Percentiles rank a stretch among this genome's conserved stretches.
phyloP scores from a whole-genome alignment of 2,113 vertebrate species.

The Phoxinus phoxinus region DNA sequence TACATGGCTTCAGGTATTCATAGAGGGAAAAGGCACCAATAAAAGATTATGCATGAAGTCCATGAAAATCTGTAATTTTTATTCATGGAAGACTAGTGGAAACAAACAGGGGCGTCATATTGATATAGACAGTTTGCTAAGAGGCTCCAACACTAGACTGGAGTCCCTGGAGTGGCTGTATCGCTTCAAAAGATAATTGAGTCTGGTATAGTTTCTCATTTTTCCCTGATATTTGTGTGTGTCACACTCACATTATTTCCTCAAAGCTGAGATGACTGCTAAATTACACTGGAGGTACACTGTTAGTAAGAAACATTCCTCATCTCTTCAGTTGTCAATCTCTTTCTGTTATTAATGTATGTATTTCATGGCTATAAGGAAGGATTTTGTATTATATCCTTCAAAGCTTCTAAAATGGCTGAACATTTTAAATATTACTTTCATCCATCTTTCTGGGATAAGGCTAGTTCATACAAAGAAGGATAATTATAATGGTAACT shows the following conservation, averaged over 20 bases:
- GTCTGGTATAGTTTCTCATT: neutral
- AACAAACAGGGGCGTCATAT: constrained; percentile 19
- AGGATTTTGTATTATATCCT: neutral
- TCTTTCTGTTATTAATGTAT: neutral
- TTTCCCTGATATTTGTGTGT: constrained; percentile 12
- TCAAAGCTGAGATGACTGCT: constrained; percentile 25
- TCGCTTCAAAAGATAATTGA: constrained; percentile 28
- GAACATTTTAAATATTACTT: neutral
- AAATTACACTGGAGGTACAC: neutral
- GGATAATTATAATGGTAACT: too few species aligned
- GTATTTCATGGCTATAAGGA: neutral
- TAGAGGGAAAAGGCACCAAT: neutral
- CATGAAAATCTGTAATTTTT: constrained; percentile 26
- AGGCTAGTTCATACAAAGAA: too few species aligned
- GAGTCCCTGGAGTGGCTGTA: constrained; percentile 27
- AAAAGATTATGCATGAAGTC: constrained; percentile 34
- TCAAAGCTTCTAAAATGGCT: neutral
- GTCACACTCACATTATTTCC: constrained; percentile 12
- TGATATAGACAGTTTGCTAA: constrained; percentile 38
- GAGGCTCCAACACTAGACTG: constrained; percentile 3
- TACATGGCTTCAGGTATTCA: constrained; percentile 28
- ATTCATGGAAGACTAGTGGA: constrained; percentile 34
- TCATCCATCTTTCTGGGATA: neutral
- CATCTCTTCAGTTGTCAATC: neutral
- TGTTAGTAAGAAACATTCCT: neutral